Conservation (phyloP, 2,113 vertebrate genomes). For the Pogona vitticeps region DNA sequence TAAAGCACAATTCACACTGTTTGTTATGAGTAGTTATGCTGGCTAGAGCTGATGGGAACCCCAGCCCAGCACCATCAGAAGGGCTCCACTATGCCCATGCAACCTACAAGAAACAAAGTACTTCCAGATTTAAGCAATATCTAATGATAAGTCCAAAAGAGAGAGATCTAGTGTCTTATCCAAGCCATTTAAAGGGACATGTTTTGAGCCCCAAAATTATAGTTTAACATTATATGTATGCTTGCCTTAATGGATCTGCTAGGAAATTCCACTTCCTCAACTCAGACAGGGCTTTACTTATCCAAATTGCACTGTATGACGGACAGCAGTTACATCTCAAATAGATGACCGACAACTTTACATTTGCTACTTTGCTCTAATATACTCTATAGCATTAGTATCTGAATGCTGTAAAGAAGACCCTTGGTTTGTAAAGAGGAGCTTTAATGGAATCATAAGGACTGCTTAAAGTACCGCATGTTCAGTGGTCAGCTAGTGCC, state of each 20-base stretch:
- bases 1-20: too few species aligned
- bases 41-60: too few species aligned
- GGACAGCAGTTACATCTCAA: not conserved
- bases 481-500: not conserved
- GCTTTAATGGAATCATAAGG: not conserved
- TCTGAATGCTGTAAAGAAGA: not conserved
- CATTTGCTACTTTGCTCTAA: not conserved
- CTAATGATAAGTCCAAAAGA: constrained; percentile 2
- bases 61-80: too few species aligned
- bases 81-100: too few species aligned
- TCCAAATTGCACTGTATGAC: not conserved
- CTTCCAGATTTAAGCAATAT: not conserved
- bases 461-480: not conserved
- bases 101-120: not conserved
- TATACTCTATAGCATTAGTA: not conserved
- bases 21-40: too few species aligned
- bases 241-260: not conserved
- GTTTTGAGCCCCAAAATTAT: not conserved
- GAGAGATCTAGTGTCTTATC: not conserved
- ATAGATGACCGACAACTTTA: not conserved
- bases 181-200: not conserved
- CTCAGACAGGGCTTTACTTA: not conserved
- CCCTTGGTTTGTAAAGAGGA: not conserved
- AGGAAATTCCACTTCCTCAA: not conserved
- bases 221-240: too few species aligned